These are phyloP conservation scores for Herpailurus yagouaroundi DNA, from an alignment of 2,113 vertebrate species.

Conservation along the genomic window DNA sequence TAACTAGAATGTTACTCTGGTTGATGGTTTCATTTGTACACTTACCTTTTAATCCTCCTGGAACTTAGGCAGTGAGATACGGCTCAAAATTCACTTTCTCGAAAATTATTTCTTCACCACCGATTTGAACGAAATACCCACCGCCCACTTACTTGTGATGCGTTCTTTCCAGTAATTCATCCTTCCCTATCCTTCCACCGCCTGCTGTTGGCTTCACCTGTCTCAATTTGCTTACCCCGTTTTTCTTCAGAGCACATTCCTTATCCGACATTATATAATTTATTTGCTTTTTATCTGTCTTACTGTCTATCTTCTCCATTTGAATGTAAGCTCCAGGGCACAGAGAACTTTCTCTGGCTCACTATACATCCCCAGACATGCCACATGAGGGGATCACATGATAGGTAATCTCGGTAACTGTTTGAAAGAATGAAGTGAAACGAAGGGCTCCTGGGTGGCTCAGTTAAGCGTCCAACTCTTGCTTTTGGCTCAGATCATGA, in stretches of 20 bases:
- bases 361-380: neutral
- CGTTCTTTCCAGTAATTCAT: neutral
- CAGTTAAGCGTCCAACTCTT: too few species aligned
- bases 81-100: neutral
- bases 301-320: neutral
- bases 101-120: neutral
- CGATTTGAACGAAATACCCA: neutral
- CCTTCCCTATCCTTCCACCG: neutral
- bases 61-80: neutral
- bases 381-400: neutral
- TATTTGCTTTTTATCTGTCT: neutral
- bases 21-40: neutral
- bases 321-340: neutral
- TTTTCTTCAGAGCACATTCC: neutral
- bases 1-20: neutral
- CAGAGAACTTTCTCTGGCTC: neutral
- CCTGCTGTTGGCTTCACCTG: neutral
- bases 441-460: too few species aligned
- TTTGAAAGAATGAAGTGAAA: neutral
- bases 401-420: accelerated
- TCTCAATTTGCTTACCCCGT: neutral
- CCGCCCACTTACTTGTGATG: neutral
- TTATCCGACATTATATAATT: neutral
- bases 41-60: neutral
- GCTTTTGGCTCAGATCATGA: too few species aligned